Base-by-base conservation (phyloP, 2,113 vertebrate genomes). In the Callopanchax toddi region DNA sequence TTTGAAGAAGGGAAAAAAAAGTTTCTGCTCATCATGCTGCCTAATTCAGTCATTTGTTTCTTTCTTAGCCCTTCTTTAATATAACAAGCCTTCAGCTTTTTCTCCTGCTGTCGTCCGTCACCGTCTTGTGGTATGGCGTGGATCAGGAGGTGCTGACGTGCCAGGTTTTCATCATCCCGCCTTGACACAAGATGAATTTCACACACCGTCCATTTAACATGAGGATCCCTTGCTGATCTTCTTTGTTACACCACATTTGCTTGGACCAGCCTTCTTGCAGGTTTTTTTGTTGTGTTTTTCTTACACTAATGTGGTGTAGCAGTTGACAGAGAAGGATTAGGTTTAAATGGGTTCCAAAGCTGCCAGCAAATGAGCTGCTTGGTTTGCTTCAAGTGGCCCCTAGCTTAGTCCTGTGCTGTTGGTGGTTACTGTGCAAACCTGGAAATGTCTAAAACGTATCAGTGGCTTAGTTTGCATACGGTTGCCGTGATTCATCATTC, bases 61-160 rank as follows among this genome's bases (percentile, higher is more conserved):
- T 63, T 51, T 18, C 21, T 53, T 39, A 13, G 11, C 48, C 25
- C 18, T 29, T 44, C 18, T 17, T 57, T 16, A 50, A 9, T 13
- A 21, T 2, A 40, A 12, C 13, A n/a, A 44, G 6, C 45, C 20
- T 21, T 21, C 26, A 37, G 15, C 20, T 34, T 60, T 37, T 12
- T 34, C 54, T n/a, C n/a, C n/a, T n/a, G n/a, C n/a, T n/a, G 45
- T 54, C 60, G 37, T 49, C 53, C 46, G 23, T 65, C 40, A 56
- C 36, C 39, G 34, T 72, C 68, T 83, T 42, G 56, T 34, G 64
- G 79, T 81, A 43, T 3, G 60, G n/a, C 45, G 34, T 22, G 67
- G 61, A 72, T 79, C 78, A 79, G 66, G 42, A 68, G 73, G 73
- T 84, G 82, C 54, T 84, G 83, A 87, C 82, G 57, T 43, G 48